A percentile compares a stretch with the other conserved stretches of the same genome.
Evolutionary conservation across 2,113 vertebrate species (phyloP).

Genomic region (Notarius quadriscutis): DNA sequence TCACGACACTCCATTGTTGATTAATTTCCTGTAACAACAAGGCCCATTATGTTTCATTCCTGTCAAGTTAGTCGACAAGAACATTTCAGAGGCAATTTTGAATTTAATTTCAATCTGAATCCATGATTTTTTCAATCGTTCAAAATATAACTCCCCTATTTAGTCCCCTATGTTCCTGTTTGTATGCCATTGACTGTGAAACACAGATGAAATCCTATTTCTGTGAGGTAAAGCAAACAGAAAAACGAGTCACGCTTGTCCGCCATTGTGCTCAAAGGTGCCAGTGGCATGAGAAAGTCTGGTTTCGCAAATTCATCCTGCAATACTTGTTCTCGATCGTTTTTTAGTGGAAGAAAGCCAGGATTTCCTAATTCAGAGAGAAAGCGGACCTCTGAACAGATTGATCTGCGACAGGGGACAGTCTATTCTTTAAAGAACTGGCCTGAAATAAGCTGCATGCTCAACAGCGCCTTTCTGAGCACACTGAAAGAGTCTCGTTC

Average conservation of each 20-base stretch:
- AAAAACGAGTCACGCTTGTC: conserved; percentile 50
- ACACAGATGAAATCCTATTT: conserved; percentile 54
- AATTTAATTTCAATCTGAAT: neutral
- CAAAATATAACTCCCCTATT: neutral
- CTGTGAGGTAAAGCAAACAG: conserved; percentile 59
- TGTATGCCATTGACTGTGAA: conserved; percentile 31
- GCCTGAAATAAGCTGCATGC: conserved; percentile 51
- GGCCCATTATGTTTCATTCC: neutral
- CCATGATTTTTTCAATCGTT: neutral
- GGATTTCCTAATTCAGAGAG: conserved; percentile 76
- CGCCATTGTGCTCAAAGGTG: conserved; percentile 67
- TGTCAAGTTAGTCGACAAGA: neutral
- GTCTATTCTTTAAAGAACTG: conserved; percentile 69
- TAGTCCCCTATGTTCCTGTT: conserved; percentile 34
- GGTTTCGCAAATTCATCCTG: conserved; percentile 61
- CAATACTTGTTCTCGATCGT: conserved; percentile 62
- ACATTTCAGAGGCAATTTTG: neutral
- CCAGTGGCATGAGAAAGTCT: conserved; percentile 72
- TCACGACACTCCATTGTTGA: neutral
- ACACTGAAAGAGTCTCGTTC: conserved; percentile 10
- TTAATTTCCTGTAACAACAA: neutral
- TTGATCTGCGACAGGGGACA: conserved; percentile 75
- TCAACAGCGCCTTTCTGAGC: conserved; percentile 48
- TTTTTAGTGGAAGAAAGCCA: conserved; percentile 73
- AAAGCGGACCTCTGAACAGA: conserved; percentile 75